Base-by-base conservation (phyloP, 2,113 vertebrate species). In the Copsychus sechellarum region DNA sequence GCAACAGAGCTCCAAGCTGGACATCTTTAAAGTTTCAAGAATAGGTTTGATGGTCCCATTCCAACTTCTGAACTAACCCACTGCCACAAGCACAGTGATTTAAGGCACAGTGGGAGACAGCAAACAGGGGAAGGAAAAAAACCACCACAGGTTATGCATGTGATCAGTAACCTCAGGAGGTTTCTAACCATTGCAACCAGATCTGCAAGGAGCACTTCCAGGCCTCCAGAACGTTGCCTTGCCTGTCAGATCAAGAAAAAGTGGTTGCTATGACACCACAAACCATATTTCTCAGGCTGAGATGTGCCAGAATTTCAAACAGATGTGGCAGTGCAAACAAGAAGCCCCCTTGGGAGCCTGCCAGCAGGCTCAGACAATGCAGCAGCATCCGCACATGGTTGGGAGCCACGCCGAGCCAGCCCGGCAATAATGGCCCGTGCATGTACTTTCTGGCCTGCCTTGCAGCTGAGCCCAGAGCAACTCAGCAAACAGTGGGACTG, bases 311-410 rank as follows among this genome's bases (percentile, higher is more conserved):
- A 92, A 96, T 94, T 92, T 95, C 94, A 96, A 90, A 93, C 94
- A 97, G 93, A 97, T 97, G 95, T 96, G 95, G 94, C 93, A 95
- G 84, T 56, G 64, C 92, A 91, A 96, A 71, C 84, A 96, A 95
- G 92, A 92, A 96, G 84, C 89, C 92, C 95, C 96, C 88, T 28
- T 89, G 93, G 88, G 90, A 96, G 90, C 3, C 0, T 78, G 88
- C 93, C 95, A 88, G 86, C 80, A 91, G 90, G 69, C 50, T 92
- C 91, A 84, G 73, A 96, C 92, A 94, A 93, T 73, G 71, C 86
- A 93, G 7, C 88, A 87, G 65, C 92, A 88, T 93, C 86, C 73
- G 5, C 87, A 81, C 78, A 71, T 79, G 74, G 81, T 83, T 73
- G 34, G 92, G 40, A 92, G 58, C 51, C 79, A 33, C 14, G 31